Evolutionary conservation across 1,140 invertebrate genomes (phyloP).

Genomic region (Pemphigus obesinymphae): DNA sequence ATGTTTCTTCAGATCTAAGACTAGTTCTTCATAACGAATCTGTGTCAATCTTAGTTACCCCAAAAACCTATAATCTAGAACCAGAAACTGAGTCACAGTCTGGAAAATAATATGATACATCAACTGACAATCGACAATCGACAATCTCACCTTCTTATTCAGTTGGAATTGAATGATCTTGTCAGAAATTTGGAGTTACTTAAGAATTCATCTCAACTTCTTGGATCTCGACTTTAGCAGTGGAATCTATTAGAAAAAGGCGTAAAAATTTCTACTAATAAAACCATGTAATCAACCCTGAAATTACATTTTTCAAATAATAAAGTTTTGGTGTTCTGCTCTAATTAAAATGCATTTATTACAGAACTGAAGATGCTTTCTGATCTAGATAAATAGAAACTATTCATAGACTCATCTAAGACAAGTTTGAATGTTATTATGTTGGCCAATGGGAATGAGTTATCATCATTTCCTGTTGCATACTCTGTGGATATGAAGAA

Average conservation of each 20-base stretch:
- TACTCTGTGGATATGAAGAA: conserved; percentile 32
- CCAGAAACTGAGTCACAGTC: no score
- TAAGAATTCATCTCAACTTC: not conserved
- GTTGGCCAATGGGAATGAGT: conserved; percentile 28
- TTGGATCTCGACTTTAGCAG: not conserved
- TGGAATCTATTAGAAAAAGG: not conserved
- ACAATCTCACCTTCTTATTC: not conserved
- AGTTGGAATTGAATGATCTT: no score
- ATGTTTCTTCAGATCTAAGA: no score
- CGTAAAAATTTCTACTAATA: not conserved
- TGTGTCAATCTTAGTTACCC: no score
- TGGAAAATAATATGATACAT: no score
- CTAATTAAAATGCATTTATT: not conserved
- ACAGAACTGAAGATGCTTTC: not conserved
- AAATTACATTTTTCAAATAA: no score
- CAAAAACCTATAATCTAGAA: no score
- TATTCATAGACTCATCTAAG: conserved; percentile 43
- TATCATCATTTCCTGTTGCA: conserved; percentile 10
- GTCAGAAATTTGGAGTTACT: no score
- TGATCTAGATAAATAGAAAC: conserved; percentile 28
- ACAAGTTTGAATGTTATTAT: conserved; percentile 40
- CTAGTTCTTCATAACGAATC: no score
- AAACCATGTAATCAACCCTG: not conserved
- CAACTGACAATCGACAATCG: no score
- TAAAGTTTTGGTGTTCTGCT: not conserved